Base-by-base conservation (phyloP, 2,888 invertebrate genomes). In the Frankliniella fusca region DNA sequence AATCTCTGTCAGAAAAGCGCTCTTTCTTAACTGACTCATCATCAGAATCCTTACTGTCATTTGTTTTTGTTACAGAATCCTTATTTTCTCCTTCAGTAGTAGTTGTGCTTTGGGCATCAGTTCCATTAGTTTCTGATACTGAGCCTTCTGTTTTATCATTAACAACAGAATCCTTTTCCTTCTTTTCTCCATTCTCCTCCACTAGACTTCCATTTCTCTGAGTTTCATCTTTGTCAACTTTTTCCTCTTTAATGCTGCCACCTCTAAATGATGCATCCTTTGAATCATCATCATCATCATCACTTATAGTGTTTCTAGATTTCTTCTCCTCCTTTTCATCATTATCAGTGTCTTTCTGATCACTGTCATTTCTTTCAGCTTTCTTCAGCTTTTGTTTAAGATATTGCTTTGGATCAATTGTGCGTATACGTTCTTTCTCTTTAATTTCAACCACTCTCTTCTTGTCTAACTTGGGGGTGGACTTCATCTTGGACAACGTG, bases 401-500 rank as follows among this genome's bases (percentile, higher is more conserved):
- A 12, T 76, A 76, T 23, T 76, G 27, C 27, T 76, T 76, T 12
- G 8, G 23, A 76, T 76, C 70, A 76, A 76, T 12, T 76, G 70
- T 76, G 12, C 70, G 27, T 27, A 76, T 76, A 12, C 70, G n/a
- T 27, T 76, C 70, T 76, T 76, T 76, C 9, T 76, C 23, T 27
- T 76, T 76, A 27, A 76, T 76, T 76, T 76, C 70, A n/a, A 76
- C 70, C 12, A 76, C 27, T 27, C 27, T 76, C 70, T 23, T 76
- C 70, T 76, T 76, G 10, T 76, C 70, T 76, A 1, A 76, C 12
- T 76, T 76, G 9, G 70, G 70, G 10, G 70, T 76, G 23, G 23
- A 27, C 12, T 76, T 76, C 70, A 76, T 76, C 70, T 95, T 97
- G 85, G 95, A 94, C 82, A 97, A 89, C 7, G 93, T 91, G 0